Percentiles rank a stretch among this genome's conserved stretches.
Conservation (phyloP, 2,888 invertebrate species). For the Phasia obesa region DNA sequence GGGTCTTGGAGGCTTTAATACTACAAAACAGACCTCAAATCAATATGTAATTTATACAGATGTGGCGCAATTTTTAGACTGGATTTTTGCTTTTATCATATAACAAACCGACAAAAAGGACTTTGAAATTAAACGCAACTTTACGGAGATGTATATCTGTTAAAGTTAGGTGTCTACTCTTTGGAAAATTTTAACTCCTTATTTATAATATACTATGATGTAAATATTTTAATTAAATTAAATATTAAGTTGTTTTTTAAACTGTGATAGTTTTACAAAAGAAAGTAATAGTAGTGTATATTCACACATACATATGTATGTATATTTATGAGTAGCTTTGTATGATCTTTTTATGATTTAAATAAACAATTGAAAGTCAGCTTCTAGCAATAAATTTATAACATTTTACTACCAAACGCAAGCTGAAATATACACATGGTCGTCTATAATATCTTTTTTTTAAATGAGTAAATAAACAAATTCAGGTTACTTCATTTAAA, state of each 20-base stretch:
- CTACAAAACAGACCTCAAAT: conserved; percentile 71
- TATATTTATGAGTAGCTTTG: conserved; percentile 3
- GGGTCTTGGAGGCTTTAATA: conserved; percentile 78
- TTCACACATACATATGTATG: background rate
- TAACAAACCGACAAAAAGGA: conserved; percentile 41
- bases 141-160: background rate
- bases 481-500: too few relatives aligned
- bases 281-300: background rate
- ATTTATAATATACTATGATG: conserved; percentile 19
- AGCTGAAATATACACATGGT: too few relatives aligned
- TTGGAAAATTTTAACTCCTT: background rate
- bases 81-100: conserved; percentile 83
- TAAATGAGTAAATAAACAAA: too few relatives aligned
- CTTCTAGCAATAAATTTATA: background rate
- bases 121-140: background rate
- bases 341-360: background rate
- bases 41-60: conserved; percentile 87
- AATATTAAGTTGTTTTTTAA: conserved; percentile 22
- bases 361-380: background rate
- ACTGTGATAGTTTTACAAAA: conserved; percentile 63
- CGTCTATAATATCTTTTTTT: background rate
- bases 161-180: too few relatives aligned
- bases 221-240: conserved; percentile 45
- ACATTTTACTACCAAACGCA: too few relatives aligned
- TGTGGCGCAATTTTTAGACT: conserved; percentile 84